Conservation (phyloP, 2,113 vertebrate genomes). For the Dolichallabes microphthalmus region DNA sequence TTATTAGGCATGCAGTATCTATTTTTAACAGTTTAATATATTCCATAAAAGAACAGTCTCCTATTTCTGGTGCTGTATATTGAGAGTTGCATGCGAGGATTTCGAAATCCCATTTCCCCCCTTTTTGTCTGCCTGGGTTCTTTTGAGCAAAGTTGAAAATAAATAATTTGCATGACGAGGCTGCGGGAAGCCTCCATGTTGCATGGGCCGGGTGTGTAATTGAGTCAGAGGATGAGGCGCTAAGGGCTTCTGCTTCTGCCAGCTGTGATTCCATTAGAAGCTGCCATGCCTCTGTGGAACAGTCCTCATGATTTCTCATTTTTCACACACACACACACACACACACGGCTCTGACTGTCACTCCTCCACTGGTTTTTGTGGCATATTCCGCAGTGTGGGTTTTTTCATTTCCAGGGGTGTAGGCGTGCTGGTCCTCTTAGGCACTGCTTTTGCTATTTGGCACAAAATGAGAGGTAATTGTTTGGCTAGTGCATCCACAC, state of each 20-base stretch:
- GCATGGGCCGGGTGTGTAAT: slow-evolving; percentile 37
- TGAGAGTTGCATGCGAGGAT: slow-evolving; percentile 8
- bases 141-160: slow-evolving; percentile 31
- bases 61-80: slow-evolving; percentile 18
- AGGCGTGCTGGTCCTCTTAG: slow-evolving; percentile 22
- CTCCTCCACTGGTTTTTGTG: background rate
- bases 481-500: slow-evolving; percentile 18
- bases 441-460: slow-evolving; percentile 30
- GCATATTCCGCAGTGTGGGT: slow-evolving; percentile 11
- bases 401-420: slow-evolving; percentile 25
- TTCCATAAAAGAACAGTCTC: slow-evolving; percentile 9
- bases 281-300: slow-evolving; percentile 28
- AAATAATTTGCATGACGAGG: slow-evolving; percentile 41
- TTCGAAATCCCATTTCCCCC: slow-evolving; percentile 21
- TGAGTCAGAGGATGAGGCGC: slow-evolving; percentile 35
- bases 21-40: slow-evolving; percentile 6
- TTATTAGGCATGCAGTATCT: too few relatives aligned
- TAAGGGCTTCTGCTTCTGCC: slow-evolving; percentile 32
- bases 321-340: background rate
- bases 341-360: slow-evolving; percentile 18
- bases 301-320: slow-evolving; percentile 26
- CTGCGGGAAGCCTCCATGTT: slow-evolving; percentile 28
- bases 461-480: slow-evolving; percentile 37
- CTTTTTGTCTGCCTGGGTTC: slow-evolving; percentile 32
- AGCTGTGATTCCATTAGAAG: slow-evolving; percentile 53